Conservation (phyloP, 2,888 invertebrate species). For the Choreutis nemorana region DNA sequence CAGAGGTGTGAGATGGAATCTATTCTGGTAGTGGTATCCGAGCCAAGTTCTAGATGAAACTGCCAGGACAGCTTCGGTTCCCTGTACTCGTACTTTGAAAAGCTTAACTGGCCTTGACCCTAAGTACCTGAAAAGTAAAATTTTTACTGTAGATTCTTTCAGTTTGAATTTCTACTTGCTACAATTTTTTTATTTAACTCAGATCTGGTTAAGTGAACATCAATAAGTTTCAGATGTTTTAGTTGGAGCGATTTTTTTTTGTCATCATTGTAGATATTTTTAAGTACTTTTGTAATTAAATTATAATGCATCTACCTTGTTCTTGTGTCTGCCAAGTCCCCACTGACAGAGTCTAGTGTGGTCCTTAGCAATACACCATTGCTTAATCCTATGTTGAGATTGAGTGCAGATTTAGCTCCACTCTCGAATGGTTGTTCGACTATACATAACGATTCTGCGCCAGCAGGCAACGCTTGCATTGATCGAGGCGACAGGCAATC, state of each 20-base stretch:
- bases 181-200: conserved; percentile 19
- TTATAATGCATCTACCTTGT: conserved; percentile 68
- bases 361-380: conserved; percentile 95
- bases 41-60: conserved; percentile 98
- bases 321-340: conserved; percentile 95
- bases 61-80: conserved; percentile 94
- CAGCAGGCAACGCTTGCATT: conserved; percentile 95
- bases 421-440: conserved; percentile 82
- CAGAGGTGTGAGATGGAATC: conserved; percentile 93
- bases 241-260: conserved; percentile 55
- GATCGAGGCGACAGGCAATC: conserved; percentile 95
- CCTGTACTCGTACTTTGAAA: conserved; percentile 95
- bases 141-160: too few species aligned
- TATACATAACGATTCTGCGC: conserved; percentile 96
- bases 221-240: conserved; percentile 69
- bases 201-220: conserved; percentile 62
- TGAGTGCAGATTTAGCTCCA: conserved; percentile 78
- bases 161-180: too few species aligned
- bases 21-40: conserved; percentile 97
- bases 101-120: conserved; percentile 96
- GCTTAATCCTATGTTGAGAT: conserved; percentile 96
- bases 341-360: conserved; percentile 94
- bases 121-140: conserved; percentile 73
- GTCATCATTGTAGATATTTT: neutral
- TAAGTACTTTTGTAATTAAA: neutral